phyloP scores from a whole-genome alignment of 2,797 vertebrate species.

The Eidolon dupreanum region DNA sequence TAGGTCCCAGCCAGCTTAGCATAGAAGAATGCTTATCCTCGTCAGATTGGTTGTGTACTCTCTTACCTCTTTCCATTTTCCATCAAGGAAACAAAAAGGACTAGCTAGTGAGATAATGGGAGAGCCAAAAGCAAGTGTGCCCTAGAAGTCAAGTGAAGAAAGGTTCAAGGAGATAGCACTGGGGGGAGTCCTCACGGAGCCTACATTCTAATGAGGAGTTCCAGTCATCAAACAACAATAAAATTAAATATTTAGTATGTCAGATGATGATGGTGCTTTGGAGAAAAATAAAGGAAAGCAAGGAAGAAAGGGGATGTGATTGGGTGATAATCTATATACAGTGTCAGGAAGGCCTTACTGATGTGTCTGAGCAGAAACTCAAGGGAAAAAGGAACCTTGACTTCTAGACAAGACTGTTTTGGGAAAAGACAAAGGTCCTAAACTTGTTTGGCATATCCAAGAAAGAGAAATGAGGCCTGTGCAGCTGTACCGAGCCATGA shows the following conservation, averaged over 20 bases:
- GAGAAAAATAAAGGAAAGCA: neutral
- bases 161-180: neutral
- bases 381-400: neutral
- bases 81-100: neutral
- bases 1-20: neutral
- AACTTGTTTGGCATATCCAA: neutral
- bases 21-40: neutral
- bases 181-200: neutral
- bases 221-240: neutral
- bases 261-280: neutral
- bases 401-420: neutral
- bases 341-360: neutral
- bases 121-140: neutral
- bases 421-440: neutral
- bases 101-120: neutral
- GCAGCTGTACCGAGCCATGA: neutral
- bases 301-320: neutral
- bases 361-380: neutral
- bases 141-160: neutral
- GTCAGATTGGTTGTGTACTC: neutral
- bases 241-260: constrained; percentile 13
- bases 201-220: neutral
- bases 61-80: neutral
- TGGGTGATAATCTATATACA: neutral
- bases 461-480: neutral